Evolutionary conservation across 2,113 vertebrate genomes (phyloP).

Genomic region (Prunella fulvescens): DNA sequence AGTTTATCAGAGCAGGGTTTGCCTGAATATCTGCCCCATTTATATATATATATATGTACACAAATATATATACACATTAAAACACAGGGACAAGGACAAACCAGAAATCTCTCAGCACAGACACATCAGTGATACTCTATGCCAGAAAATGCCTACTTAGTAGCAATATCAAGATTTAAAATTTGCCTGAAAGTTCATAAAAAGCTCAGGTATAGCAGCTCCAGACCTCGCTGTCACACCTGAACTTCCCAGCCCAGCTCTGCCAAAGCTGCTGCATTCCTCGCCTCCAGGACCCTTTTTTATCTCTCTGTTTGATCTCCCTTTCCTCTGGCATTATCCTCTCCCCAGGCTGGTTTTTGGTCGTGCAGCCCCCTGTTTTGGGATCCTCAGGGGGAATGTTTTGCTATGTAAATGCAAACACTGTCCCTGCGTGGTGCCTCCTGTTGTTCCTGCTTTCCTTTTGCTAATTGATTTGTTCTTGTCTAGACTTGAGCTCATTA

Average conservation of each 20-base stretch:
- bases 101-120: neutral
- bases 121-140: neutral
- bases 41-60: too few species aligned
- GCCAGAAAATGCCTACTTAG: neutral
- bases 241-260: neutral
- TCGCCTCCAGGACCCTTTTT: neutral
- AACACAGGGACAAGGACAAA: neutral
- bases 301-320: neutral
- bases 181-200: neutral
- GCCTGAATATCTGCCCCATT: neutral
- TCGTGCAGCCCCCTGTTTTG: neutral
- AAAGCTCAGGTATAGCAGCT: neutral
- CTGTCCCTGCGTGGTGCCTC: neutral
- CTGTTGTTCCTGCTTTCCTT: neutral
- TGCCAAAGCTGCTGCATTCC: neutral
- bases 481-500: conserved; percentile 49
- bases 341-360: neutral
- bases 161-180: neutral
- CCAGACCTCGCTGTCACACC: neutral
- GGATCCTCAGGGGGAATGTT: neutral
- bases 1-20: neutral
- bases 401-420: neutral
- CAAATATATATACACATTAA: neutral
- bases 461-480: conserved; percentile 9
- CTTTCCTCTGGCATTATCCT: neutral